A percentile compares a stretch with the other conserved stretches of the same genome.
phyloP scores from a whole-genome alignment of 2,888 invertebrate species.

The Scaptomyza tumidula region DNA sequence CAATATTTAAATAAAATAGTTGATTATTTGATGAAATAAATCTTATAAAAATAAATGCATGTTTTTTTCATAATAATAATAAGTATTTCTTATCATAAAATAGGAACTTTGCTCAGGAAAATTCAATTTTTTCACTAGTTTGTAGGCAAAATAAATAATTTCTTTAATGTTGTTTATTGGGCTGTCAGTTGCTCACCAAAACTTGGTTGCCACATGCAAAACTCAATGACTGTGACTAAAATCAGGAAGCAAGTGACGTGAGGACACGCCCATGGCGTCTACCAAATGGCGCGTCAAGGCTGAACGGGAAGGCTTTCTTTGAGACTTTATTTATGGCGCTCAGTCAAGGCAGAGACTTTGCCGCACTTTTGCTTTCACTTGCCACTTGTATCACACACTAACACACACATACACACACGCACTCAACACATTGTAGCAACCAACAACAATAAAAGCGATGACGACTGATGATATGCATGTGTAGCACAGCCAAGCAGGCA shows the following conservation, averaged over 20 bases:
- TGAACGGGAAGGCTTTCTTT: constrained; percentile 25
- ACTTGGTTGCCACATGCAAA: constrained; percentile 21
- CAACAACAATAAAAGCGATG: constrained; percentile 70
- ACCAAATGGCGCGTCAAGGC: constrained; percentile 30
- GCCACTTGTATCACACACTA: constrained; percentile 15
- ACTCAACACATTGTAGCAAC: constrained; percentile 25
- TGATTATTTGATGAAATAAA: too few species aligned
- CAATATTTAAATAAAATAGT: too few species aligned
- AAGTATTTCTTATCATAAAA: neutral
- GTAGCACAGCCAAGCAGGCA: constrained; percentile 40
- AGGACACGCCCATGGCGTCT: constrained; percentile 39
- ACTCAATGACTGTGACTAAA: constrained; percentile 35
- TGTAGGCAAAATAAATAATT: neutral
- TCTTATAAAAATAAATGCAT: too few species aligned
- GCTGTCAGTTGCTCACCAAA: neutral
- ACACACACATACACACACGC: neutral
- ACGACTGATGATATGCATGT: constrained; percentile 76
- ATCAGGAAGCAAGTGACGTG: constrained; percentile 32
- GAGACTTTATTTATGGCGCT: constrained; percentile 45
- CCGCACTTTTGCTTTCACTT: constrained; percentile 39
- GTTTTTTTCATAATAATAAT: neutral
- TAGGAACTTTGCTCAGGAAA: neutral
- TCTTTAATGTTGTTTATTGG: neutral
- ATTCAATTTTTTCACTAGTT: neutral
- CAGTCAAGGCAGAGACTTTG: constrained; percentile 38